These are phyloP conservation scores for Phodopus roborovskii DNA, from an alignment of 2,113 vertebrate genomes.

Conservation along the genomic window DNA sequence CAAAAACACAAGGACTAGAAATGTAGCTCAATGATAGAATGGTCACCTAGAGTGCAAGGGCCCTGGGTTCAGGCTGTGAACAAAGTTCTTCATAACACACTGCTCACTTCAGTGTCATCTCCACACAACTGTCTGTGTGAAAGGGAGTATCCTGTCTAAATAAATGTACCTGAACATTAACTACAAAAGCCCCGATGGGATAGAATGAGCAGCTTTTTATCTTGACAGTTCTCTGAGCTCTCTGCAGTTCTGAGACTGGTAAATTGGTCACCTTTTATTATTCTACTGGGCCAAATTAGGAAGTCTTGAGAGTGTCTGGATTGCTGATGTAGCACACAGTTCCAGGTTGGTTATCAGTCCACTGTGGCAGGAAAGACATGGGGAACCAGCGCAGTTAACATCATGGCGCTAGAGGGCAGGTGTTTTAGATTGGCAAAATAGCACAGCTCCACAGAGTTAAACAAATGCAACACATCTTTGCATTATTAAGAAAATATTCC, in stretches of 20 bases:
- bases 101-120: background rate
- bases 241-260: background rate
- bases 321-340: background rate
- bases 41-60: background rate
- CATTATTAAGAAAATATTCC: no score
- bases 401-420: background rate
- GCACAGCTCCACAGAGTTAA: no score
- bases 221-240: background rate
- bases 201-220: background rate
- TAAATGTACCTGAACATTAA: conserved; percentile 38
- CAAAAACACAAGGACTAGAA: background rate
- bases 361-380: background rate
- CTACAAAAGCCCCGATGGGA: background rate
- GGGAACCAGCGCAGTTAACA: background rate
- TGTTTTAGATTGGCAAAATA: no score
- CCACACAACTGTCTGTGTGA: background rate
- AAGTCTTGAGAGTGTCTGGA: background rate
- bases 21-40: background rate
- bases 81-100: background rate
- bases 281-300: background rate
- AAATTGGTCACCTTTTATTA: background rate
- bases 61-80: background rate
- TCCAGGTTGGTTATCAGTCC: background rate
- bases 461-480: no score
- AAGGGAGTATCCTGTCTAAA: background rate